phyloP scores from a whole-genome alignment of 2,797 vertebrate species.

The Leucoraja ocellata region DNA sequence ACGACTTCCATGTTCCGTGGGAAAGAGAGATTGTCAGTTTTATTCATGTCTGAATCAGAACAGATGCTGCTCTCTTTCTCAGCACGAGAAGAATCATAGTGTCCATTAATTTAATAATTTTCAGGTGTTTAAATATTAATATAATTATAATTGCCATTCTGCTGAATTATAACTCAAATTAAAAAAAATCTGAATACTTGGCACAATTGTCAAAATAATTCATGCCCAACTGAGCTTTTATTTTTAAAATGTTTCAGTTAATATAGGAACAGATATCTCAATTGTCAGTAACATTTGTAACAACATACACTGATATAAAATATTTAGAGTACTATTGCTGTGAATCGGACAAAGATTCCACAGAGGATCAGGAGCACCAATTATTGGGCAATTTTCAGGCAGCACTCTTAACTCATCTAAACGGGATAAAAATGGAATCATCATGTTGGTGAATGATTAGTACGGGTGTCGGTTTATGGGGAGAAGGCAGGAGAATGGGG shows the following conservation, averaged over 20 bases:
- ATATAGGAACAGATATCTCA: not conserved
- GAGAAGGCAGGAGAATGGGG: too few species aligned
- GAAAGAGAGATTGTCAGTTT: not conserved
- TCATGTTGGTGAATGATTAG: too few species aligned
- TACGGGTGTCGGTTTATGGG: too few species aligned
- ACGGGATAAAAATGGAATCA: not conserved
- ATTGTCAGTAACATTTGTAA: not conserved
- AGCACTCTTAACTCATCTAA: not conserved
- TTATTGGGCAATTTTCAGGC: not conserved
- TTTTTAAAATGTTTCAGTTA: not conserved
- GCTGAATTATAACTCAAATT: not conserved
- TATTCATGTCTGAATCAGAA: not conserved
- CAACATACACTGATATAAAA: not conserved
- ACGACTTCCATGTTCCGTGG: not conserved
- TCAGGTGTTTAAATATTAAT: constrained; percentile 20
- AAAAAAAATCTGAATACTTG: not conserved
- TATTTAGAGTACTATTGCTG: not conserved
- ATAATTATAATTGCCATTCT: not conserved
- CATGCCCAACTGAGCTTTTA: not conserved
- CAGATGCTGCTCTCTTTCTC: not conserved
- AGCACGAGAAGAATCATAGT: too few species aligned
- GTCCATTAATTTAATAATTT: not conserved
- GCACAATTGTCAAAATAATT: not conserved
- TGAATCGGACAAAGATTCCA: not conserved
- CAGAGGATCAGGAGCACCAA: not conserved